Conservation (phyloP, 2,888 invertebrate species). For the Nemurella pictetii region DNA sequence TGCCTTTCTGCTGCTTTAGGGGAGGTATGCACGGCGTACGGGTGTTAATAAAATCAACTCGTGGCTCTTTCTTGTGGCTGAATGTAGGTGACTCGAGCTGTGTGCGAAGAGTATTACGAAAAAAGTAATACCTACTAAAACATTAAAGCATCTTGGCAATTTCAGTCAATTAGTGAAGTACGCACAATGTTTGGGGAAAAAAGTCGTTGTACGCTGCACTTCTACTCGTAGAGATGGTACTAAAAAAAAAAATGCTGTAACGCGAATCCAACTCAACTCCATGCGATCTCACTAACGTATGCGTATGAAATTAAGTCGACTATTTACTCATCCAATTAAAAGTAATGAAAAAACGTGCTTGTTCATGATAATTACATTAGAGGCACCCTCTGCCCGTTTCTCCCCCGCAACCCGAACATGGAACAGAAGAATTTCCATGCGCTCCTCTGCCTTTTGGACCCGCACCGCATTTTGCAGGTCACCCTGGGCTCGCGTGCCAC, state of each 20-base stretch:
- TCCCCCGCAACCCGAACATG: no score
- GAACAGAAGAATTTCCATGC: no score
- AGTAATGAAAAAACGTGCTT: conserved; percentile 15
- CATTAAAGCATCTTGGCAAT: neutral
- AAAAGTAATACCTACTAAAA: neutral
- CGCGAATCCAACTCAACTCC: neutral
- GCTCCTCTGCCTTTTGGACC: no score
- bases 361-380: neutral
- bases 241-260: neutral
- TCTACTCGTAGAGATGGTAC: no score
- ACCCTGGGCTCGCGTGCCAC: neutral
- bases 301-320: neutral
- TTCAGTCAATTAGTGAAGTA: neutral
- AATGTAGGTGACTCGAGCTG: neutral
- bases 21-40: neutral
- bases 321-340: conserved; percentile 19
- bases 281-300: neutral
- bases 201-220: no score
- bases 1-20: neutral
- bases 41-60: neutral
- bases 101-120: neutral
- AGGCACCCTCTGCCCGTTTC: no score
- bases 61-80: neutral
- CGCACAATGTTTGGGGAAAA: neutral
- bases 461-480: neutral